Base-by-base conservation (phyloP, 2,113 vertebrate species). In the Capricornis sumatraensis region DNA sequence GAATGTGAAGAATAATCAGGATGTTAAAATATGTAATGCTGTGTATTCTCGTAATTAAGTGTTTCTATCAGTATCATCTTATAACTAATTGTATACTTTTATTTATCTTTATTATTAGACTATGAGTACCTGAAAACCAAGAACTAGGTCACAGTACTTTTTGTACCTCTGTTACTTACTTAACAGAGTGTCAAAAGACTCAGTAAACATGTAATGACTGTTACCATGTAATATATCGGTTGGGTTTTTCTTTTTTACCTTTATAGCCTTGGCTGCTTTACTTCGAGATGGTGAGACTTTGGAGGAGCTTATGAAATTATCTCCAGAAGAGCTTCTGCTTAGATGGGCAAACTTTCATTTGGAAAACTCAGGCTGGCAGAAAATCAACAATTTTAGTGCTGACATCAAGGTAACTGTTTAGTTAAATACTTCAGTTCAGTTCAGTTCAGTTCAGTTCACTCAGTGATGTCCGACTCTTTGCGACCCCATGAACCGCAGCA, bases 271-370 rank as follows among this genome's bases (percentile, higher is more conserved):
- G 98, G 99, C 99, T 40, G 99, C 99, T 92, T 99, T 99, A 98
- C 99, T 99, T 97, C 98, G 99, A 71, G 99, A 99, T 9, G 99
- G 99, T 25, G 99, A 99, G 97, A 99, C 98, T 94, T 99, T 99
- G 98, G 99, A 99, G 98, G 99, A 99, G 78, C 99, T 99, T 96
- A 99, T 99, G 99, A 99, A 99, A 67, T 97, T 99, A 8, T 99
- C 99, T 9, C 99, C 99, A 1, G 99, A 99, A 94, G 99, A 99
- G 97, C 99, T 99, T 98, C 99, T 99, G 78, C 98, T 99, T 97
- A 99, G 99, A 88, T 99, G 99, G 99, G 99, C 99, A 76, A 99
- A 99, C 98, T 99, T 99, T 98, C 99, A 99, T 98, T 99, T 99
- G 99, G 99, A 99, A 98, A 98, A 99, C 43, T 99, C 99, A 1